Evolutionary conservation across 2,888 invertebrate species (phyloP).

Genomic region (Hydrotaea cyrtoneurina): DNA sequence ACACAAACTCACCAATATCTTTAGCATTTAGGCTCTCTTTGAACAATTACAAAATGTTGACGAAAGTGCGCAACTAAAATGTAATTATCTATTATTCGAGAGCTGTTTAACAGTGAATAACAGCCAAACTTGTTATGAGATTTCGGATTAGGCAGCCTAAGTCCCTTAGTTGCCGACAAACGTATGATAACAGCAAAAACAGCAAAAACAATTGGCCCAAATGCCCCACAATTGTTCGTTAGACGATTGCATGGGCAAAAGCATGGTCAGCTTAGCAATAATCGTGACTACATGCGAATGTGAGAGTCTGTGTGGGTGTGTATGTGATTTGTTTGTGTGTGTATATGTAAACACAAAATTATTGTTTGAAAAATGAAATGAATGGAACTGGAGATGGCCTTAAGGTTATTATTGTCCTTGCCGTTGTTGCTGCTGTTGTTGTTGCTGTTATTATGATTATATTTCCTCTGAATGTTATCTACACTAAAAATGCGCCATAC

Average conservation of each 20-base stretch:
- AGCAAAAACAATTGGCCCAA: neutral
- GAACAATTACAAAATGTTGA: neutral
- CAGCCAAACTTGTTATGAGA: constrained; percentile 24
- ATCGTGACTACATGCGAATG: neutral
- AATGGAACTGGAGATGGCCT: constrained; percentile 55
- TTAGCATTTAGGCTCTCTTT: neutral
- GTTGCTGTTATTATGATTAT: constrained; percentile 64
- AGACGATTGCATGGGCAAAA: constrained; percentile 20
- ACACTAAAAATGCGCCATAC: constrained; percentile 57
- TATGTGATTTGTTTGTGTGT: neutral
- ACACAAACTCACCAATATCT: too few relatives aligned
- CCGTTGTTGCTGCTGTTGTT: neutral
- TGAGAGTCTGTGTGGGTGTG: neutral
- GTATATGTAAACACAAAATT: constrained; percentile 8
- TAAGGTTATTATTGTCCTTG: constrained; percentile 45
- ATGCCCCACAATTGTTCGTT: constrained; percentile 22
- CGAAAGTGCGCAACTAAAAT: constrained; percentile 31
- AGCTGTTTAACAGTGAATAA: constrained; percentile 24
- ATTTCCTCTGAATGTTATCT: constrained; percentile 61
- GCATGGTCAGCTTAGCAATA: constrained; percentile 17
- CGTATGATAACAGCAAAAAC: neutral
- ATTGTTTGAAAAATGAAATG: constrained; percentile 56
- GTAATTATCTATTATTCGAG: constrained; percentile 56
- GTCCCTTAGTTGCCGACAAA: constrained; percentile 26
- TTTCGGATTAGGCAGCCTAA: constrained; percentile 41